phyloP scores from a whole-genome alignment of 2,888 invertebrate species.

The Diaprepes abbreviatus region DNA sequence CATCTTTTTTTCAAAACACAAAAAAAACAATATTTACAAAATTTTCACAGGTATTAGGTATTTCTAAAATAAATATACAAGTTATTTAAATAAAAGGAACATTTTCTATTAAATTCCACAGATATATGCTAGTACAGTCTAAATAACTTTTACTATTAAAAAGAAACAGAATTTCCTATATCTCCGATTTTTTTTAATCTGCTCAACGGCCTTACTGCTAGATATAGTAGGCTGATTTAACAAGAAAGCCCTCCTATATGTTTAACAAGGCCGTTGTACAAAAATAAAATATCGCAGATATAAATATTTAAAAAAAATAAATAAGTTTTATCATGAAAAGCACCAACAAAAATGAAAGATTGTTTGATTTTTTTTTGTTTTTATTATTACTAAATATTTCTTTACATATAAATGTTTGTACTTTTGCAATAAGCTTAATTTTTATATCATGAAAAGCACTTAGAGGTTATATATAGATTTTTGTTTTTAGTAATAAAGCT shows the following conservation, averaged over 20 bases:
- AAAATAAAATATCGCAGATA: not conserved
- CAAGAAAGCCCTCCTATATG: not conserved
- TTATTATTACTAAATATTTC: conserved; percentile 12
- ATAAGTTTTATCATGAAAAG: conserved; percentile 12
- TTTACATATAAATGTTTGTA: conserved; percentile 46
- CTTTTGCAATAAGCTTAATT: conserved; percentile 48
- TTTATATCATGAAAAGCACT: conserved; percentile 44
- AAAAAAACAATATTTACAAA: conserved; percentile 44
- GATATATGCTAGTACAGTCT: conserved; percentile 29
- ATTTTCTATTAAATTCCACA: conserved; percentile 41
- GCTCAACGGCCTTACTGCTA: not conserved
- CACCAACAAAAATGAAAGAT: conserved; percentile 35
- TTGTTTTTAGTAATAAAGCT: conserved; percentile 4
- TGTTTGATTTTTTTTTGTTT: conserved; percentile 17
- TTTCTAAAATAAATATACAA: conserved; percentile 47
- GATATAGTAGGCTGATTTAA: conserved; percentile 5
- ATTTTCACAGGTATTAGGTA: conserved; percentile 26
- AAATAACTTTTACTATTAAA: conserved; percentile 13
- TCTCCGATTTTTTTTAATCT: not conserved
- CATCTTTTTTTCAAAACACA: conserved; percentile 47
- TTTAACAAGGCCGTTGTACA: not conserved
- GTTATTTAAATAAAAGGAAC: conserved; percentile 44
- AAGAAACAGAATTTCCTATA: not conserved
- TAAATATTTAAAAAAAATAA: not conserved
- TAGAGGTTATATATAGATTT: conserved; percentile 40